A percentile compares a stretch with the other conserved stretches of the same genome.
These are phyloP conservation scores for Labeo rohita DNA, from an alignment of 2,113 vertebrate genomes.

Conservation along the genomic window DNA sequence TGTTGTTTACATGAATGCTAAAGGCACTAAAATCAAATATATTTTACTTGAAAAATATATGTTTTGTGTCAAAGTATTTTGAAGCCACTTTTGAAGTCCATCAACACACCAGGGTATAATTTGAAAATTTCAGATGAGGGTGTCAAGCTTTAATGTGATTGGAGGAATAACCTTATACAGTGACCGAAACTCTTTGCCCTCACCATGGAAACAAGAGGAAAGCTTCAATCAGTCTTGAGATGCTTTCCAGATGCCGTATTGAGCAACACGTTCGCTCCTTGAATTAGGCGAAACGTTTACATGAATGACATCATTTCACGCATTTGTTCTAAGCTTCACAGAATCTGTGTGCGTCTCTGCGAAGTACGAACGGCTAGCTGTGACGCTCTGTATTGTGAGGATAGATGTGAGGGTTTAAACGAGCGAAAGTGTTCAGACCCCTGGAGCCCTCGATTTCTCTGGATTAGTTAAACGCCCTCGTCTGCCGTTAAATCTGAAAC, in stretches of 20 bases:
- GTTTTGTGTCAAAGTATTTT: constrained; percentile 79
- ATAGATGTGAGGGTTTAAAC: background rate
- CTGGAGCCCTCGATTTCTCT: background rate
- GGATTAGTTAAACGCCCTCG: background rate
- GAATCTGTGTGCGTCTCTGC: background rate
- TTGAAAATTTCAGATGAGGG: constrained; percentile 75
- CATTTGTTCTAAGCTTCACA: background rate
- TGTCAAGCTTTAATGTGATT: constrained; percentile 74
- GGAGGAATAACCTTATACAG: constrained; percentile 51
- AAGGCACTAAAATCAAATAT: constrained; percentile 80
- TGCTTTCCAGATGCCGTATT: background rate
- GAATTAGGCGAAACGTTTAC: background rate
- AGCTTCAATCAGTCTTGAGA: background rate
- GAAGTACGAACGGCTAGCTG: background rate
- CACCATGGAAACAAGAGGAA: background rate
- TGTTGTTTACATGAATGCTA: constrained; percentile 84
- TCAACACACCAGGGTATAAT: constrained; percentile 74
- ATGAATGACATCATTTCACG: background rate
- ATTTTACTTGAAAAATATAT: constrained; percentile 78
- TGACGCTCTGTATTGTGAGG: background rate
- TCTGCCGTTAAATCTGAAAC: background rate
- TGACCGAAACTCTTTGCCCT: constrained; percentile 45
- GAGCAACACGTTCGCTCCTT: background rate
- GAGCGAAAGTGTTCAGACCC: background rate
- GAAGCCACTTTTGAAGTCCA: constrained; percentile 82